Conservation (phyloP, 2,888 invertebrate species). For the Hypolimnas misippus region DNA sequence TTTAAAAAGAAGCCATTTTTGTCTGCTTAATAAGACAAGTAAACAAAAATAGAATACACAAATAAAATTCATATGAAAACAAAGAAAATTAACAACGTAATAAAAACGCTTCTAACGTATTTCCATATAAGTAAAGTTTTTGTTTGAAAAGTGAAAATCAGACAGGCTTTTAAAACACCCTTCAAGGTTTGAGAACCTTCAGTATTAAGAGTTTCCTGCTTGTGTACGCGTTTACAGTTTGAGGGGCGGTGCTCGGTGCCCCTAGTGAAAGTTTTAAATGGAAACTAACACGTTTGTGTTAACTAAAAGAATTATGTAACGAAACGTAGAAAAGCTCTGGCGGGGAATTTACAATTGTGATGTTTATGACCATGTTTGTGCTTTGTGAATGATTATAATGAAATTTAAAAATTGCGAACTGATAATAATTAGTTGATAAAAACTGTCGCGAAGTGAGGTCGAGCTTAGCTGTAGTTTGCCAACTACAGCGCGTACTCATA, state of each 20-base stretch:
- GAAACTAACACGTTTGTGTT: not conserved
- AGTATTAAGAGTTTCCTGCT: slow-evolving; percentile 29
- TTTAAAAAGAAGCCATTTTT: no score
- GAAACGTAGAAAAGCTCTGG: not conserved
- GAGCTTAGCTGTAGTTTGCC: no score
- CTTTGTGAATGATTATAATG: no score
- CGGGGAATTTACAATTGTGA: not conserved
- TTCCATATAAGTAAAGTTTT: not conserved
- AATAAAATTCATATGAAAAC: no score
- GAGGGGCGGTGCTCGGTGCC: slow-evolving; percentile 3
- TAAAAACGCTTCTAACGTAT: not conserved
- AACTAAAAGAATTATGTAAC: not conserved
- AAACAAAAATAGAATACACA: not conserved
- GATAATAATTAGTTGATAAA: no score
- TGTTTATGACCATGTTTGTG: no score
- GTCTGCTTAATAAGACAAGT: no score
- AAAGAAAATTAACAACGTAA: no score
- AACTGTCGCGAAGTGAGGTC: no score
- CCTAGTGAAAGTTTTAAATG: slow-evolving; percentile 1
- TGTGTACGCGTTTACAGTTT: slow-evolving; percentile 24
- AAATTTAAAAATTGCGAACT: no score
- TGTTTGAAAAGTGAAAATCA: slow-evolving; percentile 28
- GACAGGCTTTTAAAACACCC: slow-evolving; percentile 30
- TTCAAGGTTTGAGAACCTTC: slow-evolving; percentile 24
- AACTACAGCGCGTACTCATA: no score